Percentiles rank a stretch among this genome's conserved stretches.
These are phyloP conservation scores for Coenonympha glycerion DNA, from an alignment of 2,888 invertebrate genomes.

Conservation along the genomic window DNA sequence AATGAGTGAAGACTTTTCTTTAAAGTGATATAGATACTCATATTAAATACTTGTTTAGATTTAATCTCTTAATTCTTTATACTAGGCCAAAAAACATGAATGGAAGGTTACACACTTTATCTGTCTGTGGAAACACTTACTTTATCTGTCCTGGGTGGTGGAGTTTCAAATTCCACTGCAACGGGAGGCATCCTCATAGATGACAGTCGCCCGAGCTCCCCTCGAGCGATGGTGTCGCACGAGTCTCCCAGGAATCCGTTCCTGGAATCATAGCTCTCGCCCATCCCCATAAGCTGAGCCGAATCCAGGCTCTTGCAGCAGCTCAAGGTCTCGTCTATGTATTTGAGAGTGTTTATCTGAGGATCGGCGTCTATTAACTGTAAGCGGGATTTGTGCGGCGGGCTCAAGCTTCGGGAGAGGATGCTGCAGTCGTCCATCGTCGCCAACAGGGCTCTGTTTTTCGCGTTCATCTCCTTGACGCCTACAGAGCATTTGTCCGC, in stretches of 20 bases:
- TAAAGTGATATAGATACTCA: too few species aligned
- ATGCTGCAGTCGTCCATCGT: slow-evolving; percentile 74
- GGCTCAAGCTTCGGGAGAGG: slow-evolving; percentile 65
- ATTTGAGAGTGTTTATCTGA: slow-evolving; percentile 77
- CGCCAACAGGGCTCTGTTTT: slow-evolving; percentile 69
- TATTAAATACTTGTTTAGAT: too few species aligned
- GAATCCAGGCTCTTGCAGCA: slow-evolving; percentile 71
- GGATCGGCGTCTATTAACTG: slow-evolving; percentile 68
- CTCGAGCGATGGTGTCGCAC: slow-evolving; percentile 63
- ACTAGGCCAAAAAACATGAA: too few species aligned
- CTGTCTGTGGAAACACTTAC: too few species aligned
- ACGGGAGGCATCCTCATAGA: slow-evolving; percentile 41
- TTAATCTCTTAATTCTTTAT: too few species aligned
- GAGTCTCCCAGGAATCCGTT: slow-evolving; percentile 68
- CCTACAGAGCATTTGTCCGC: slow-evolving; percentile 60
- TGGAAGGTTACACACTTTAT: too few species aligned
- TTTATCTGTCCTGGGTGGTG: slow-evolving; percentile 57
- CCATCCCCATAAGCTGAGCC: slow-evolving; percentile 65
- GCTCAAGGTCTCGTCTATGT: slow-evolving; percentile 76
- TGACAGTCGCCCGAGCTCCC: slow-evolving; percentile 57
- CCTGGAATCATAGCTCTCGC: slow-evolving; percentile 66
- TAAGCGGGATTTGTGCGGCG: slow-evolving; percentile 60
- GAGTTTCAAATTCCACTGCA: slow-evolving; percentile 57
- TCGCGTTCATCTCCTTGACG: slow-evolving; percentile 65
- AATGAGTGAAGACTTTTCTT: too few species aligned